phyloP scores from a whole-genome alignment of 2,113 vertebrate genomes.

The Parus major region DNA sequence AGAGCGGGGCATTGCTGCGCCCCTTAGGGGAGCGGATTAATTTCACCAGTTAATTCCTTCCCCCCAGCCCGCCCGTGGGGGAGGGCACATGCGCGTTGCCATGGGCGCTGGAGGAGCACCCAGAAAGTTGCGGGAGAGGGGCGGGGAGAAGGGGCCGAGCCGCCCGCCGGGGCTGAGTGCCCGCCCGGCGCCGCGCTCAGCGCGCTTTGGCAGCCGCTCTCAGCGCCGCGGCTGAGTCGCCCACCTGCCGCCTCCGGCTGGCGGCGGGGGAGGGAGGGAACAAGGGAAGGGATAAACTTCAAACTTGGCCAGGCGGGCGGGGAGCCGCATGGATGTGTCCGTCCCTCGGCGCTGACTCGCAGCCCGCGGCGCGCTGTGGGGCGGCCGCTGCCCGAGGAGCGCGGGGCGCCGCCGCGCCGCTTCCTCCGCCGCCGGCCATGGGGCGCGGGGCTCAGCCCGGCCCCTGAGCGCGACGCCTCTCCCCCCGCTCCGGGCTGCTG shows the following conservation, averaged over 20 bases:
- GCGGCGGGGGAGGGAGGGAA: background rate
- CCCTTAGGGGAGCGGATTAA: background rate
- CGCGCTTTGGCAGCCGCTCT: background rate
- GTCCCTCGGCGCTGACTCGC: background rate
- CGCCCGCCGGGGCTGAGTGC: background rate
- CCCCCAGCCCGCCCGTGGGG: background rate
- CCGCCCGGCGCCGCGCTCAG: background rate
- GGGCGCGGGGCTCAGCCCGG: conserved; percentile 28
- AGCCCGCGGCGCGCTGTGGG: background rate
- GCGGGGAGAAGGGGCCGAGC: background rate
- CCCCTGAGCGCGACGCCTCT: conserved; percentile 18
- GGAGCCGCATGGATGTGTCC: background rate
- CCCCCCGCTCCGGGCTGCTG: background rate
- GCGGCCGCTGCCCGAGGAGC: background rate
- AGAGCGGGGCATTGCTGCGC: background rate
- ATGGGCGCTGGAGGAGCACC: background rate
- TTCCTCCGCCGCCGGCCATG: conserved; percentile 22
- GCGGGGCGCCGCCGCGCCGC: background rate
- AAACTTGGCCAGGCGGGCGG: background rate
- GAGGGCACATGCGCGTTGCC: conserved; percentile 51
- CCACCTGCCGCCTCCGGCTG: background rate
- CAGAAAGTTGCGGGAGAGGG: conserved; percentile 67
- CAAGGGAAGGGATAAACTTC: background rate
- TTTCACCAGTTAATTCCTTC: background rate
- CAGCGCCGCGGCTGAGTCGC: background rate